Conservation (phyloP, 2,113 vertebrate genomes). For the Elephas maximus region DNA sequence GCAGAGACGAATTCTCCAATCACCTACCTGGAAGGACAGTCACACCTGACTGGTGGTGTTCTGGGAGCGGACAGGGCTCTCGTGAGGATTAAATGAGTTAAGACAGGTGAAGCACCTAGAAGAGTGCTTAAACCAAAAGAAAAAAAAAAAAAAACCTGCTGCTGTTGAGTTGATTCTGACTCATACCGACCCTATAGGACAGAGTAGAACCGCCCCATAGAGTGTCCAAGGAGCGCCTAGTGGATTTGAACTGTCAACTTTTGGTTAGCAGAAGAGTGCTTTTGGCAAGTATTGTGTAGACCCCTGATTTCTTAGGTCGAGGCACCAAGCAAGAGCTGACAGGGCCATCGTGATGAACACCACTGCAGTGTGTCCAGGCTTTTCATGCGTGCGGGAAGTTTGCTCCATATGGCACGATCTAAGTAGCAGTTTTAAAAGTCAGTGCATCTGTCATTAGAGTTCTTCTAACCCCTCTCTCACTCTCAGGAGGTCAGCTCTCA, state of each 20-base stretch:
- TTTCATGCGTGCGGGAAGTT: background rate
- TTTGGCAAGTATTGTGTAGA: background rate
- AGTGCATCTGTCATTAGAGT: background rate
- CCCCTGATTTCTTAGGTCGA: background rate
- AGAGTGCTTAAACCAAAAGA: background rate
- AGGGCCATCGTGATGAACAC: background rate
- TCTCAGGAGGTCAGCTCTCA: background rate
- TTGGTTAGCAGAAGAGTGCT: background rate
- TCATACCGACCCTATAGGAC: no score
- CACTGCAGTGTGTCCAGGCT: background rate
- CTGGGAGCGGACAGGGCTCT: background rate
- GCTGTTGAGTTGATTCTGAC: no score
- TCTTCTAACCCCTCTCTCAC: no score
- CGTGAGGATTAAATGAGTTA: background rate
- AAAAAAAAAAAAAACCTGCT: no score
- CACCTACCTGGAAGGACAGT: background rate
- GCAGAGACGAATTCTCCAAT: background rate
- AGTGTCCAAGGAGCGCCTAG: no score
- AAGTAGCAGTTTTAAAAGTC: background rate
- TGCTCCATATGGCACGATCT: background rate
- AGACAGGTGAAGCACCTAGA: background rate
- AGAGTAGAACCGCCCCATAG: no score
- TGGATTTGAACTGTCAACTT: no score
- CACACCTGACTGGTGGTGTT: background rate
- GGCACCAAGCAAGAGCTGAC: background rate